A percentile compares a stretch with the other conserved stretches of the same genome.
These are phyloP conservation scores for Oryzias woworae DNA, from an alignment of 2,113 vertebrate genomes.

Conservation along the genomic window DNA sequence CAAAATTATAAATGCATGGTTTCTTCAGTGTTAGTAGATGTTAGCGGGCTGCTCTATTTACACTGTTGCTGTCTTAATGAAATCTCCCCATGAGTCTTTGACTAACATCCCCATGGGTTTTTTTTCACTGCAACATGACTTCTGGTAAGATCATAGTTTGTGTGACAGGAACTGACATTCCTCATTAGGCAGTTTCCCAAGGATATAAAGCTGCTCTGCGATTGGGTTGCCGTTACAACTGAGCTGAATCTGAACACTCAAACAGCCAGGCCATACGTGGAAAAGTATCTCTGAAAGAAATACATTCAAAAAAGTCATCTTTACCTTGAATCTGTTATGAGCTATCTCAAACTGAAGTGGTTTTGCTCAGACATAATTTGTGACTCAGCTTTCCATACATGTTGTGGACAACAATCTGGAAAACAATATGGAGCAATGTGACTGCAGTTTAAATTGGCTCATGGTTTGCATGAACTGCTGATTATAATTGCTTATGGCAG, in stretches of 20 bases:
- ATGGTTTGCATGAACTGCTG: too few relatives aligned
- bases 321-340: too few relatives aligned
- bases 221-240: slow-evolving; percentile 11
- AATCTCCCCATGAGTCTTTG: slow-evolving; percentile 52
- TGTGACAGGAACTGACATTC: slow-evolving; percentile 40
- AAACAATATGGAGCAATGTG: too few relatives aligned
- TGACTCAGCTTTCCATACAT: too few relatives aligned
- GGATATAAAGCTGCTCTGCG: slow-evolving; percentile 26
- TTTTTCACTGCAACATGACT: slow-evolving; percentile 29
- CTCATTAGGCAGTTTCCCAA: slow-evolving; percentile 49
- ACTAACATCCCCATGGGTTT: slow-evolving; percentile 36
- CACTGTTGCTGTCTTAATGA: slow-evolving; percentile 41
- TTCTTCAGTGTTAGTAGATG: background rate
- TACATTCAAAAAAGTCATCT: too few relatives aligned
- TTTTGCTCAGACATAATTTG: too few relatives aligned
- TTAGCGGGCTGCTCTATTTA: slow-evolving; percentile 41
- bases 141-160: slow-evolving; percentile 40
- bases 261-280: background rate
- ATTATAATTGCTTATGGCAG: too few relatives aligned
- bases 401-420: too few relatives aligned
- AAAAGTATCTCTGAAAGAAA: too few relatives aligned
- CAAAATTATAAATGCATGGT: slow-evolving; percentile 9
- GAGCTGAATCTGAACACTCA: background rate
- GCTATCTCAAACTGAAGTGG: too few relatives aligned
- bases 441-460: too few relatives aligned